Base-by-base conservation (phyloP, 2,113 vertebrate genomes). In the Callipepla californica region DNA sequence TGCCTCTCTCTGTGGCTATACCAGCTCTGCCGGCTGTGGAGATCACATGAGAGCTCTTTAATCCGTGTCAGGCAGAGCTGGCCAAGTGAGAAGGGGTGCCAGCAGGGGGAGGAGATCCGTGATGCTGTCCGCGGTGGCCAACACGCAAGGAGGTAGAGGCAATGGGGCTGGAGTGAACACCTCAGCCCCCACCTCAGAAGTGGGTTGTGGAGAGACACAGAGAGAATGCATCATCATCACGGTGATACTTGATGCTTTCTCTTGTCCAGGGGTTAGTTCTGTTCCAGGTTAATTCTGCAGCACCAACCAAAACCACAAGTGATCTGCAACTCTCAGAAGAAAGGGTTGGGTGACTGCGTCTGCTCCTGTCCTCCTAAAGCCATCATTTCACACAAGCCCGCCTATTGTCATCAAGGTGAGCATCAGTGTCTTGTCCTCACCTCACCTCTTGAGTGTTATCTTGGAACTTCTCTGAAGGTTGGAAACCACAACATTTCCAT, bases 401-500 rank as follows among this genome's bases (percentile, higher is more conserved):
- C 65, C 32, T 3, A 0, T 48, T 58, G 32, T 17, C 44, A 70
- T 67, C 72, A 42, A n/a, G 34, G 1, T 59, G 21, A 85, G 70
- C 28, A 47, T 57, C 8, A 14, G 32, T 77, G 36, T 85, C 65
- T 83, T 91, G 72, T 70, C 92, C 90, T 93, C 38, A 67, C 32
- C 45, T 93, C 38, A 85, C 50, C 87, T 63, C 69, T 44, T 67
- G 67, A 51, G 45, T 87, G 68, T 66, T 82, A 82, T 53, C 50
- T 85, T 63, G 50, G 21, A 91, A 53, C 7, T 85, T 45, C 92
- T 86, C 76, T 50, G 32, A 55, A 83, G 85, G 57, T 85, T 85
- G 87, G 69, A 92, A 95, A 92, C 47, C 85, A 80, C 79, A 47
- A 95, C 34, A 81, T 95, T 90, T 92, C 73, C 86, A 86, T 61